These are phyloP conservation scores for Agrilus biguttatus DNA, from an alignment of 2,888 invertebrate species.

Conservation along the genomic window DNA sequence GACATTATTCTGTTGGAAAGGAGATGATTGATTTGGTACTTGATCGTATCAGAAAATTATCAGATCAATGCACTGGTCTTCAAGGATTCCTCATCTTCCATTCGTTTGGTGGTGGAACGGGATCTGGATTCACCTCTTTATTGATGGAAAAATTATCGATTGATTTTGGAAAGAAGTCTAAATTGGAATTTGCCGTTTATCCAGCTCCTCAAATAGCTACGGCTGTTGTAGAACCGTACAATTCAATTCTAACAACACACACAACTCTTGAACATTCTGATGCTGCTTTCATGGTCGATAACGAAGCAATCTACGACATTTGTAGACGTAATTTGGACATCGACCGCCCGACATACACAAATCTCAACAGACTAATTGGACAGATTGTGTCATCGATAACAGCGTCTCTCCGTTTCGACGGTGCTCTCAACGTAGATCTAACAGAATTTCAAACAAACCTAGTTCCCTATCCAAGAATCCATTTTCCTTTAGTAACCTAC, in stretches of 20 bases:
- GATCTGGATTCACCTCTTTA: conserved; percentile 49
- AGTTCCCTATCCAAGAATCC: conserved; percentile 46
- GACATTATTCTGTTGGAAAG: conserved; percentile 67
- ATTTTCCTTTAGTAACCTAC: conserved; percentile 43
- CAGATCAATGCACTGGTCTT: conserved; percentile 44
- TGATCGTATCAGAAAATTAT: conserved; percentile 50
- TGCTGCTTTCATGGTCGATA: conserved; percentile 43
- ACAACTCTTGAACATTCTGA: conserved; percentile 45
- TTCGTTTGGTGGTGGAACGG: conserved; percentile 46
- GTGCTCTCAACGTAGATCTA: conserved; percentile 43
- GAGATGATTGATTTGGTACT: conserved; percentile 55
- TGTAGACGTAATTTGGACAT: conserved; percentile 46
- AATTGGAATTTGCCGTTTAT: conserved; percentile 24
- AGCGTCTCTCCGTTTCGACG: conserved; percentile 43
- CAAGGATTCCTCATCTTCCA: conserved; percentile 50
- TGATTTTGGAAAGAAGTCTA: conserved; percentile 10
- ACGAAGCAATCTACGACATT: conserved; percentile 35
- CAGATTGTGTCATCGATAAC: conserved; percentile 42
- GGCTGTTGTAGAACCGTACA: conserved; percentile 44
- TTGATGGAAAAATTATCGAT: conserved; percentile 19
- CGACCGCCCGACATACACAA: conserved; percentile 46
- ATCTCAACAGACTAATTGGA: conserved; percentile 46
- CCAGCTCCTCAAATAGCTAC: conserved; percentile 19
- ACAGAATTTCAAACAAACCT: conserved; percentile 45
- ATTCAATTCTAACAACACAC: conserved; percentile 46